phyloP scores from a whole-genome alignment of 2,113 vertebrate genomes.

The Carassius gibelio region DNA sequence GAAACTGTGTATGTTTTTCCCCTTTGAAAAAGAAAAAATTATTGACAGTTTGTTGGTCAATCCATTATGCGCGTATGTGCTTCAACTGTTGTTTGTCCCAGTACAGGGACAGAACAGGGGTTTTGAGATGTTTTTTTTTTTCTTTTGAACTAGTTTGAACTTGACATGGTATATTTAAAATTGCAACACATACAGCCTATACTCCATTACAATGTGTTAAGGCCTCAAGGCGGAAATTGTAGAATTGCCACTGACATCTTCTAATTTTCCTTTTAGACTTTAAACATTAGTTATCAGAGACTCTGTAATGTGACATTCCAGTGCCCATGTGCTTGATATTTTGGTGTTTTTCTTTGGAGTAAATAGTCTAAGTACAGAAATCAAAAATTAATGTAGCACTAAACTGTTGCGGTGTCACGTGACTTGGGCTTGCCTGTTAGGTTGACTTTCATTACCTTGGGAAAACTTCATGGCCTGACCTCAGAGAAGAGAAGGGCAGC shows the following conservation, averaged over 20 bases:
- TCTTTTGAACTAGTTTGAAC: not conserved
- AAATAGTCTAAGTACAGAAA: conserved; percentile 37
- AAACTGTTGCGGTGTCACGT: conserved; percentile 31
- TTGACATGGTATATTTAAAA: not conserved
- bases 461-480: conserved; percentile 63
- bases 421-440: conserved; percentile 37
- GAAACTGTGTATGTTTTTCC: no score
- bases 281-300: not conserved
- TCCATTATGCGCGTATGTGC: not conserved
- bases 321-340: not conserved
- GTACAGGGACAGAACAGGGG: not conserved
- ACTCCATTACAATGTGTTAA: not conserved
- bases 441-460: conserved; percentile 65
- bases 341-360: conserved; percentile 19
- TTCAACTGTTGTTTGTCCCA: not conserved
- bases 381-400: conserved; percentile 41
- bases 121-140: not conserved
- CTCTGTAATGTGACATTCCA: not conserved
- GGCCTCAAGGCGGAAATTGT: no score
- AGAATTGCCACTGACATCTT: no score
- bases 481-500: conserved; percentile 66
- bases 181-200: not conserved
- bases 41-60: not conserved
- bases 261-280: conserved; percentile 8
- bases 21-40: not conserved